Evolutionary conservation across 2,113 vertebrate species (phyloP).

Genomic region (Acinonyx jubatus): DNA sequence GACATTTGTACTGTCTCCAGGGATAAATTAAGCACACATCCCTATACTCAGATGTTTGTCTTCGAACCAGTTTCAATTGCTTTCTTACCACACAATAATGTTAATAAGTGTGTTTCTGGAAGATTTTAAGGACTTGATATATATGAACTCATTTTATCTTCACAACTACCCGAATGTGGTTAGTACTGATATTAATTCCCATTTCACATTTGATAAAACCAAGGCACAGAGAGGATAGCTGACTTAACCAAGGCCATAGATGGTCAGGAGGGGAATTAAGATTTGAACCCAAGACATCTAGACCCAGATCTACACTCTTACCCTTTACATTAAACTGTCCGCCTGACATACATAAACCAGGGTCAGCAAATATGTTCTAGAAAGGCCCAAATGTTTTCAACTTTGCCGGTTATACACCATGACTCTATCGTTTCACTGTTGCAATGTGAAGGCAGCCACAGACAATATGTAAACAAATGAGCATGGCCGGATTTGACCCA

Average conservation of each 20-base stretch:
- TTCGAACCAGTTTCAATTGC: background rate
- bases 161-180: accelerated
- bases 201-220: background rate
- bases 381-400: background rate
- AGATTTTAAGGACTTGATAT: background rate
- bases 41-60: background rate
- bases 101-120: background rate
- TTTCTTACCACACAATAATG: background rate
- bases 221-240: background rate
- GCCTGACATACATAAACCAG: background rate
- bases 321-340: background rate
- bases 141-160: background rate
- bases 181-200: background rate
- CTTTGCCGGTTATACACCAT: background rate
- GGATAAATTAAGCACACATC: background rate
- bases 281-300: background rate
- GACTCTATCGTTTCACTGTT: background rate
- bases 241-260: background rate
- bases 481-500: background rate
- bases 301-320: background rate
- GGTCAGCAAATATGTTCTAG: background rate
- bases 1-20: background rate
- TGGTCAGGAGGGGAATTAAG: background rate
- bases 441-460: background rate
- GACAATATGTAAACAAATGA: background rate